A percentile compares a stretch with the other conserved stretches of the same genome.
phyloP scores from a whole-genome alignment of 2,888 invertebrate genomes.

The Notodonta ziczac region DNA sequence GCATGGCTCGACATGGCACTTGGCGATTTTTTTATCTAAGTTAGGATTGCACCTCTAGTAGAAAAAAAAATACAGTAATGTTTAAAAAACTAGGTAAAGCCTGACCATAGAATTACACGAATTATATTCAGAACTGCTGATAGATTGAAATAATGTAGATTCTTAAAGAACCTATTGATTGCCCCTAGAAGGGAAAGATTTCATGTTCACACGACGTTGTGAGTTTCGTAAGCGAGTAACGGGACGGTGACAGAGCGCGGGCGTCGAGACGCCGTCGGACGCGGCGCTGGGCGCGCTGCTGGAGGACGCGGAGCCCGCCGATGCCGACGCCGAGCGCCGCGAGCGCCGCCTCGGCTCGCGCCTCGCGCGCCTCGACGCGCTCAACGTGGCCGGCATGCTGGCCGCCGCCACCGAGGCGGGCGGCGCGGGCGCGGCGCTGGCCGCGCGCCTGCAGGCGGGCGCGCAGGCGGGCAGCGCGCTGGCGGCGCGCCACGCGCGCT shows the following conservation, averaged over 20 bases:
- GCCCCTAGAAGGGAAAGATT: no score
- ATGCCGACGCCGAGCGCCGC: conserved; percentile 38
- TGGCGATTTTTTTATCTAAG: no score
- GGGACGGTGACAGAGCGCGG: conserved; percentile 89
- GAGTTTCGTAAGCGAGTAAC: not conserved
- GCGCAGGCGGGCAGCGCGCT: conserved; percentile 73
- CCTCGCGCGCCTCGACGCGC: conserved; percentile 87
- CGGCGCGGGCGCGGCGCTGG: conserved; percentile 90
- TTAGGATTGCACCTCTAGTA: no score
- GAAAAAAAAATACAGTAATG: no score
- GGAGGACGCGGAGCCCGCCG: conserved; percentile 41
- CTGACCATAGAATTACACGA: no score
- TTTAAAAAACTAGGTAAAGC: no score
- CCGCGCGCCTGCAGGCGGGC: conserved; percentile 85
- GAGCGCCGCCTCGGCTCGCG: conserved; percentile 89
- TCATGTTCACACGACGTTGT: no score
- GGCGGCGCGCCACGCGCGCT: conserved; percentile 67
- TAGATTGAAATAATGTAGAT: no score
- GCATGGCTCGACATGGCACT: no score
- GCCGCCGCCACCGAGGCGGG: conserved; percentile 88
- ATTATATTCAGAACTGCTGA: no score
- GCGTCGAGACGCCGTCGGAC: conserved; percentile 91
- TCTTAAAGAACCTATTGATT: no score
- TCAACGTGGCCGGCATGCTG: conserved; percentile 92
- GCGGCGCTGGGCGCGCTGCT: conserved; percentile 88